phyloP scores from a whole-genome alignment of 2,797 vertebrate species.

The Eremophila alpestris region DNA sequence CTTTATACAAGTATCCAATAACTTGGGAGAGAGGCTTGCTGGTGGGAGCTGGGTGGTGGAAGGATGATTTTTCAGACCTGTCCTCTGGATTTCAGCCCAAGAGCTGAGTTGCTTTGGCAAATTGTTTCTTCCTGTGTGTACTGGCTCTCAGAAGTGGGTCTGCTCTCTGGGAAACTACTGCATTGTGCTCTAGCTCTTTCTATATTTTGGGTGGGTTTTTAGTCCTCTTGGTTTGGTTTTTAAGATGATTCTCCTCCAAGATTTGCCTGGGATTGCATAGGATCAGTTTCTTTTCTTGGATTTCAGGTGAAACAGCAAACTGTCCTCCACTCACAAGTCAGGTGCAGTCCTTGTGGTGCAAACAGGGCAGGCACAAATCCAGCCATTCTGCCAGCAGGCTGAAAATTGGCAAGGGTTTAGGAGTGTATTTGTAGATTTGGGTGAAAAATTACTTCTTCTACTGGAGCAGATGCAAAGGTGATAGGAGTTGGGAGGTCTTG shows the following conservation, averaged over 20 bases:
- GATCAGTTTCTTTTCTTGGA: not conserved
- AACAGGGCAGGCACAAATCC: not conserved
- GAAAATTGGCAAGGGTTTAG: not conserved
- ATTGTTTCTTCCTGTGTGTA: not conserved
- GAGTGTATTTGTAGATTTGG: not conserved
- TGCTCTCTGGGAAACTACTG: conserved; percentile 17
- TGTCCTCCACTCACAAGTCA: not conserved
- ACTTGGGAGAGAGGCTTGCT: not conserved
- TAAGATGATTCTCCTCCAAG: not conserved
- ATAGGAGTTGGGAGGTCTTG: not conserved
- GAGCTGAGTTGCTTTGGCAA: conserved; percentile 19
- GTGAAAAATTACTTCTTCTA: not conserved
- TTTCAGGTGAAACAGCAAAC: not conserved
- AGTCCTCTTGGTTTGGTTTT: not conserved
- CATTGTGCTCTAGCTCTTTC: not conserved
- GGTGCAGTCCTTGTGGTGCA: not conserved
- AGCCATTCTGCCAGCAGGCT: not conserved
- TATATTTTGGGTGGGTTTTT: not conserved
- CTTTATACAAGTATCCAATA: not conserved
- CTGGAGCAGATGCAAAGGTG: not conserved
- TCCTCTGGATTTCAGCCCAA: conserved; percentile 38
- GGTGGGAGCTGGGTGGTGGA: conserved; percentile 26
- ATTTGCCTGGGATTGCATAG: not conserved
- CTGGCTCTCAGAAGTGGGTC: not conserved
- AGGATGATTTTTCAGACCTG: conserved; percentile 15